phyloP scores from a whole-genome alignment of 2,888 invertebrate genomes.

The Zygogramma bicolorata region DNA sequence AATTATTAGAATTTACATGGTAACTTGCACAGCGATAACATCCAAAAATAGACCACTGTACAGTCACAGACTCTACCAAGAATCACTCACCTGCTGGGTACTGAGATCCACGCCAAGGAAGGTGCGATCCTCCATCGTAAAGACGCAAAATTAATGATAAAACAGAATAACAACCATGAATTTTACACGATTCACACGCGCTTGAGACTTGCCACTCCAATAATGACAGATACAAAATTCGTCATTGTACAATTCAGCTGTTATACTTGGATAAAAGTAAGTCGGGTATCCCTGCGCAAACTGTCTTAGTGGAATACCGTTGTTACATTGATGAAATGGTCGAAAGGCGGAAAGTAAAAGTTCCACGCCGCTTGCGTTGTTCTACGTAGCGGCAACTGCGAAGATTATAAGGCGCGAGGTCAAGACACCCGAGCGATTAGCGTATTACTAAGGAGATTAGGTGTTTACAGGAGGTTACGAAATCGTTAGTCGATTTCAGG shows the following conservation, averaged over 20 bases:
- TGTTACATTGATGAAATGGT: neutral
- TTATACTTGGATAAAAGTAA: neutral
- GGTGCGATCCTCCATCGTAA: conserved; percentile 61
- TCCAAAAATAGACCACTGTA: too few species aligned
- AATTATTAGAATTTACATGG: neutral
- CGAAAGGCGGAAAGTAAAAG: neutral
- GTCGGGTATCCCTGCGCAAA: neutral
- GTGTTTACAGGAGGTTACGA: neutral
- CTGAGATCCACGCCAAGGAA: conserved; percentile 89
- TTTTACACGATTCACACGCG: neutral
- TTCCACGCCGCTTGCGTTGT: neutral
- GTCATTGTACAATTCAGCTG: neutral
- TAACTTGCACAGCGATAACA: neutral
- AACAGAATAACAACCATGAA: neutral
- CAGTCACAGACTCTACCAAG: neutral
- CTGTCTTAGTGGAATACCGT: neutral
- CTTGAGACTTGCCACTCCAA: neutral
- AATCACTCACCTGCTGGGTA: conserved; percentile 80
- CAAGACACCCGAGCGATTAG: conserved; percentile 48
- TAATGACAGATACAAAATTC: too few species aligned
- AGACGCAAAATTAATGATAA: neutral
- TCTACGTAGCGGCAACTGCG: conserved; percentile 17
- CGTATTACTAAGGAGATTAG: neutral
- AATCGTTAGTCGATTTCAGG: neutral
- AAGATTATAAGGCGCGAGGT: conserved; percentile 43